phyloP scores from a whole-genome alignment of 2,113 vertebrate genomes.

The Pterocles gutturalis region DNA sequence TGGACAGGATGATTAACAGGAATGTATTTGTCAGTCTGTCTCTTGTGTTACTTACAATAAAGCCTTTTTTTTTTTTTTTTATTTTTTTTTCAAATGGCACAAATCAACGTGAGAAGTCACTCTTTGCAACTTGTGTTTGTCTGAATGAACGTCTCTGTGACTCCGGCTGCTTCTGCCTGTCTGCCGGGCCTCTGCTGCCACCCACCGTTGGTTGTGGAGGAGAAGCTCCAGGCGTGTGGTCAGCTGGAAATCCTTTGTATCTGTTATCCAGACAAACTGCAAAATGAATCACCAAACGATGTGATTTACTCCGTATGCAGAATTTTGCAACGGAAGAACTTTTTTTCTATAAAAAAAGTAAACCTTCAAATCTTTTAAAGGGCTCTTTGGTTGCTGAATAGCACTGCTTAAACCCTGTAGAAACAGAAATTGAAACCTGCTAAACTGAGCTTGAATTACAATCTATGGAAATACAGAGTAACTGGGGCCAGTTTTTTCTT shows the following conservation, averaged over 20 bases:
- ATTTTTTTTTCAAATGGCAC: background rate
- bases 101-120: conserved; percentile 38
- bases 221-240: background rate
- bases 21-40: background rate
- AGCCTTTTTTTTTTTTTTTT: background rate
- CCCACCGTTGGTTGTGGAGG: conserved; percentile 13
- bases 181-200: conserved; percentile 45
- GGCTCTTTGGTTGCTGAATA: background rate
- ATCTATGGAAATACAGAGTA: background rate
- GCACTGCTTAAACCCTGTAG: background rate
- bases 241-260: background rate
- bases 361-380: background rate
- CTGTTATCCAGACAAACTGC: background rate
- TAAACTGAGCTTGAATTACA: background rate
- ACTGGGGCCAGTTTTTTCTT: background rate
- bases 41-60: background rate
- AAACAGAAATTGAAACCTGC: background rate
- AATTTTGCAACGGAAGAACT: background rate
- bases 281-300: conserved; percentile 4
- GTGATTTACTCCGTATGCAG: background rate
- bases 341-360: background rate
- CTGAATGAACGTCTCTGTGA: background rate
- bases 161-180: background rate
- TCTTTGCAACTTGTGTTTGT: background rate
- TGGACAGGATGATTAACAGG: background rate